These are phyloP conservation scores for Gobius niger DNA, from an alignment of 2,113 vertebrate genomes.

Conservation along the genomic window DNA sequence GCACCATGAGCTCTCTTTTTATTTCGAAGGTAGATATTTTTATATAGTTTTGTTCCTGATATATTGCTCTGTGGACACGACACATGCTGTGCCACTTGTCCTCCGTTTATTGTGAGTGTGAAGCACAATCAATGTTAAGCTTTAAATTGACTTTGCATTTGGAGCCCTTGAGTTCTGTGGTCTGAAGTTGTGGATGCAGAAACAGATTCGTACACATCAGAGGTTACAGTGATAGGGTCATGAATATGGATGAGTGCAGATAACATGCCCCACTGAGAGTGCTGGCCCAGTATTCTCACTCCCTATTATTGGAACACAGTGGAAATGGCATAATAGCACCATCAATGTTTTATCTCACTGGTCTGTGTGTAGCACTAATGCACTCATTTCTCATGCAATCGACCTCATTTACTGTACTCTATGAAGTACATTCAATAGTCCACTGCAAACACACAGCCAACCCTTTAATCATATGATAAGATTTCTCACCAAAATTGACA, in stretches of 20 bases:
- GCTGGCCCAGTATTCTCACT: constrained; percentile 49
- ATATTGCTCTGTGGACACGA: not conserved
- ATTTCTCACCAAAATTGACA: not conserved
- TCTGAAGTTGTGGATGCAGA: constrained; percentile 34
- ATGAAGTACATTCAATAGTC: constrained; percentile 24
- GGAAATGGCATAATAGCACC: constrained; percentile 60
- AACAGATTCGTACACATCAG: constrained; percentile 26
- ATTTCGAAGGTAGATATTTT: not conserved
- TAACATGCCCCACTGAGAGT: constrained; percentile 37
- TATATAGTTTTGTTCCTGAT: not conserved
- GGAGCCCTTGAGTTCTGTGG: not conserved
- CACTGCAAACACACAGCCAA: constrained; percentile 8
- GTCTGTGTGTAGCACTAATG: constrained; percentile 45
- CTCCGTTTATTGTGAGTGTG: not conserved
- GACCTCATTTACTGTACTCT: constrained; percentile 15
- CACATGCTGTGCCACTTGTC: not conserved
- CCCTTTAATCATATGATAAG: not conserved
- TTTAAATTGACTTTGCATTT: not conserved
- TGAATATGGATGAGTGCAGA: constrained; percentile 66
- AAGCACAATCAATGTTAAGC: constrained; percentile 3
- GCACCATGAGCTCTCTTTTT: not conserved
- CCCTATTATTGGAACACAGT: constrained; percentile 34
- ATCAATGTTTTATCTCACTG: constrained; percentile 67
- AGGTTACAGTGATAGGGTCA: constrained; percentile 40
- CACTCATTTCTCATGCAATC: constrained; percentile 32